Conservation (phyloP, 2,888 invertebrate genomes). For the Conus canariensis region DNA sequence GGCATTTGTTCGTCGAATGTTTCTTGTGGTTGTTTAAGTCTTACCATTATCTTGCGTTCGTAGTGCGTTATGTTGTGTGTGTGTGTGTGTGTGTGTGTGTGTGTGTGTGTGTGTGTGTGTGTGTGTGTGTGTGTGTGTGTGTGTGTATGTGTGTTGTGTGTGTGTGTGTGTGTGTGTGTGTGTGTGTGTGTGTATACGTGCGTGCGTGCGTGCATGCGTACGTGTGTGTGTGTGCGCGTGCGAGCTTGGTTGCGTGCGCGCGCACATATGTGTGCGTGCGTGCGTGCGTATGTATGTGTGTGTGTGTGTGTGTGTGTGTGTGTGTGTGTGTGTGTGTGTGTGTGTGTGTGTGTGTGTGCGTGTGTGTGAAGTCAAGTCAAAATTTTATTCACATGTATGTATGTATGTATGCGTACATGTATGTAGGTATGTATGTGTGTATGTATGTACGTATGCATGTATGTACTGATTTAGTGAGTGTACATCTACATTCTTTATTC, state of each 20-base stretch:
- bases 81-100: neutral
- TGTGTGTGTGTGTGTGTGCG: too few relatives aligned
- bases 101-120: slow-evolving; percentile 1
- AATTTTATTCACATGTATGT: too few relatives aligned
- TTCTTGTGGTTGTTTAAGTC: too few relatives aligned
- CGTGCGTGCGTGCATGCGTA: neutral
- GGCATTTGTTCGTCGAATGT: too few relatives aligned
- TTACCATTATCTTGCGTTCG: neutral
- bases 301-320: too few relatives aligned
- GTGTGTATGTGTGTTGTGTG: neutral
- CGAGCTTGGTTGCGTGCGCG: neutral
- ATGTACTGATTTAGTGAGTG: too few relatives aligned
- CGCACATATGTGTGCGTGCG: neutral
- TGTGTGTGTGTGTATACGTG: neutral
- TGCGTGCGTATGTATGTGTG: neutral
- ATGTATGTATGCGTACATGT: too few relatives aligned
- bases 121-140: neutral
- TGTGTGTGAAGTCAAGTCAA: too few relatives aligned
- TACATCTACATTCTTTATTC: too few relatives aligned
- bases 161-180: neutral
- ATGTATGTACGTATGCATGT: too few relatives aligned
- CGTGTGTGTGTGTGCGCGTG: neutral
- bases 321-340: too few relatives aligned
- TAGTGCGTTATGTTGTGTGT: neutral
- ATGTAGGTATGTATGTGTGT: too few relatives aligned